Base-by-base conservation (phyloP, 2,888 invertebrate species). In the Macroteleia sp. region DNA sequence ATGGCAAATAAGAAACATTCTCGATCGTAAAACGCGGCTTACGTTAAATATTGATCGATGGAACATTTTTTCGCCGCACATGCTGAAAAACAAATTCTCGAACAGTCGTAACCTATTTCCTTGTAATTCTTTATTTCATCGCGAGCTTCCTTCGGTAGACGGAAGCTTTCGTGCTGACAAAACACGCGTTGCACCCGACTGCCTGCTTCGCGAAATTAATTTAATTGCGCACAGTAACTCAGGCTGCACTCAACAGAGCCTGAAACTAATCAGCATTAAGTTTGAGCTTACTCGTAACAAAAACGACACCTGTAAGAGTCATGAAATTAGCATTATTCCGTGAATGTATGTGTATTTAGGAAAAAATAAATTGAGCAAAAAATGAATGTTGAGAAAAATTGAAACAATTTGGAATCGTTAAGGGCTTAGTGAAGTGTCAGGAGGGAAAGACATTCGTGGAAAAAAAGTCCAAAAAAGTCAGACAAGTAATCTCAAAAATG, bases 211-310 rank as follows among this genome's bases (percentile, higher is more conserved):
- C 59, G 70, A 78, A 78, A 78, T 78, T 78, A 78, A 79, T 79
- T 79, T 75, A 75, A 79, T 79, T 79, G 79, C 79, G 48, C 56
- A 34, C 75, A 70, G 79, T 71, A 71, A 76, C 79, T 76, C 75
- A 61, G 62, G 44, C 64, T 64, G 70, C 70, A 66, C 70, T 79
- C 79, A 75, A 62, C 79, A 48, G 71, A 71, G 76, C 69, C 76
- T 79, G 79, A 79, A 79, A 73, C 79, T 79, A 79, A 79, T 79
- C 71, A 79, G 71, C 79, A 73, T 79, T 79, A 79, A 76, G 73
- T 73, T 71, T 67, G 67, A 61, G 71, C 73, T 79, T 71, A 67
- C 64, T 67, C 79, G 79, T 59, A 73, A 76, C 71, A 76, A 79
- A 79, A 79, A 71, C 75, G 79, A 70, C 79, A 79, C 79, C 75